These are phyloP conservation scores for Drosophila elegans DNA, from an alignment of 1,140 invertebrate species.

Conservation along the genomic window DNA sequence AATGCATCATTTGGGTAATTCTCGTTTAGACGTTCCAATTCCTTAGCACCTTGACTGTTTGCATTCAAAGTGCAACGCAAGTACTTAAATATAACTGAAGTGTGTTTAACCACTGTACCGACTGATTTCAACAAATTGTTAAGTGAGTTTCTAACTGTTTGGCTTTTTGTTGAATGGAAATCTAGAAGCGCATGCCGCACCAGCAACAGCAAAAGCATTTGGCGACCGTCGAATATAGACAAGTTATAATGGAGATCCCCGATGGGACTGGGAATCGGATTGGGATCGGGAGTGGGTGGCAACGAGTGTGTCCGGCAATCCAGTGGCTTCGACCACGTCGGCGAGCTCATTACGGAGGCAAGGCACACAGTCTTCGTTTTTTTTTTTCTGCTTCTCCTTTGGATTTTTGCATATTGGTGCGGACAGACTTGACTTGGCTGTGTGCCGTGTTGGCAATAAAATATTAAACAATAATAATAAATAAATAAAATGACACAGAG, in stretches of 20 bases:
- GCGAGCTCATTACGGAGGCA: constrained; percentile 67
- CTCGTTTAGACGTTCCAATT: constrained; percentile 9
- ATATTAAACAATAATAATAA: constrained; percentile 68
- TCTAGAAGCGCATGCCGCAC: constrained; percentile 20
- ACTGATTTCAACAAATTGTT: constrained; percentile 11
- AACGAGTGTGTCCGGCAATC: constrained; percentile 53
- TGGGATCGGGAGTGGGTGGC: constrained; percentile 29
- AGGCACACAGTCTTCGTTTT: constrained; percentile 63
- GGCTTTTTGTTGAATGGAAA: constrained; percentile 54
- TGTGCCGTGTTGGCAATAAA: constrained; percentile 52
- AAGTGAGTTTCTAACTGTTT: constrained; percentile 27
- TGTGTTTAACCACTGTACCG: constrained; percentile 28
- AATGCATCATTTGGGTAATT: constrained; percentile 17
- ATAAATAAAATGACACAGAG: constrained; percentile 57
- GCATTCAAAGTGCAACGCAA: constrained; percentile 1
- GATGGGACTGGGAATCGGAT: constrained; percentile 22
- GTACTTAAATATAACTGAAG: constrained; percentile 9
- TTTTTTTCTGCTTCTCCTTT: constrained; percentile 51
- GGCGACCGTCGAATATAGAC: constrained; percentile 58
- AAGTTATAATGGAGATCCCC: constrained; percentile 55
- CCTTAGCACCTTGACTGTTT: constrained; percentile 10
- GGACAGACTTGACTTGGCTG: constrained; percentile 42
- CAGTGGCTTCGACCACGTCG: constrained; percentile 43
- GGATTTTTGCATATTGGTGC: constrained; percentile 64
- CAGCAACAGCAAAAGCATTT: constrained; percentile 32